phyloP scores from a whole-genome alignment of 1,140 invertebrate genomes.

The Lepidurus arcticus region DNA sequence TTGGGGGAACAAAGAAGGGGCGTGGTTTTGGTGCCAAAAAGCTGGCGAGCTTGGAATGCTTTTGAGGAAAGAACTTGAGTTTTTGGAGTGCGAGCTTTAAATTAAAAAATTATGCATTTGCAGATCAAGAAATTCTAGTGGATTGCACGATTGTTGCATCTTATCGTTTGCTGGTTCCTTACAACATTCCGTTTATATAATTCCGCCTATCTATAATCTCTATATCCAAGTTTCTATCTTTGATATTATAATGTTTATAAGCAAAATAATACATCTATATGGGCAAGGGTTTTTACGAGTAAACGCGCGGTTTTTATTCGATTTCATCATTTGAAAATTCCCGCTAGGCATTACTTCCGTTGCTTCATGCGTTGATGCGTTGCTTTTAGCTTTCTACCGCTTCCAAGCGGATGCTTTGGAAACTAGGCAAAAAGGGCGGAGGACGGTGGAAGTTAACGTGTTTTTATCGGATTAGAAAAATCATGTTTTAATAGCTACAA shows the following conservation, averaged over 20 bases:
- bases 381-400: not conserved
- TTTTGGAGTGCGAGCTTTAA: not conserved
- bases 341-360: constrained; percentile 1
- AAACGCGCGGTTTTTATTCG: not conserved
- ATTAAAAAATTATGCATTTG: not conserved
- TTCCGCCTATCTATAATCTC: no score
- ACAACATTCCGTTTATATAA: not conserved
- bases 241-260: not conserved
- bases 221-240: no score
- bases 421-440: not conserved
- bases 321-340: not conserved
- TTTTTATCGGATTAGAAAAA: not conserved
- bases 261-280: not conserved
- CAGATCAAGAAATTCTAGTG: not conserved
- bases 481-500: no score
- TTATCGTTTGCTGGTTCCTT: not conserved
- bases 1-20: not conserved
- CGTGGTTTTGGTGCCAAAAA: not conserved
- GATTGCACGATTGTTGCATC: not conserved
- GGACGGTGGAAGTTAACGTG: not conserved
- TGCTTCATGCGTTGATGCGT: no score
- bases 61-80: not conserved
- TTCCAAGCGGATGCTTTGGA: not conserved
- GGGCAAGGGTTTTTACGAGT: not conserved
- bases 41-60: constrained; percentile 7